Evolutionary conservation across 2,797 vertebrate species (phyloP).

Genomic region (Tokudaia tokunoshimensis): DNA sequence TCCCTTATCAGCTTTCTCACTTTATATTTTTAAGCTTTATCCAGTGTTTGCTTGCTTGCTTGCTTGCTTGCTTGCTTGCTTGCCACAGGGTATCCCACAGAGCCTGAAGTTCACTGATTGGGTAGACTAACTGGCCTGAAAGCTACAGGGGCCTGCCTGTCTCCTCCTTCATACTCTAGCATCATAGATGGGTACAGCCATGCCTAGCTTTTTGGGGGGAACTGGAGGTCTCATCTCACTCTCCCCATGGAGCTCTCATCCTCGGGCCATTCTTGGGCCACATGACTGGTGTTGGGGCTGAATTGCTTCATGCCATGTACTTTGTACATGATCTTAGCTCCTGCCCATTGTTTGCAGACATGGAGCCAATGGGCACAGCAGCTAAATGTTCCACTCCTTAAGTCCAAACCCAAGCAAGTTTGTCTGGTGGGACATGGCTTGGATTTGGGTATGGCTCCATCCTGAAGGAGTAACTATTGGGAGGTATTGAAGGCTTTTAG

Average conservation of each 20-base stretch:
- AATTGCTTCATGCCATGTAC: background rate
- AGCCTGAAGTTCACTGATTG: background rate
- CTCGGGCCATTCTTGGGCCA: background rate
- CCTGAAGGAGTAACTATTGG: background rate
- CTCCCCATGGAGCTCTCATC: too few species aligned
- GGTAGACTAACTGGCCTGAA: background rate
- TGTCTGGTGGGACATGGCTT: background rate
- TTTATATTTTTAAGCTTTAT: constrained; percentile 53
- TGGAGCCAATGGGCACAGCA: background rate
- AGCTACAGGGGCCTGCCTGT: background rate
- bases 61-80: background rate
- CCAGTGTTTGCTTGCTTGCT: background rate
- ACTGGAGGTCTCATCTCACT: background rate
- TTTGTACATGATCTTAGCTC: background rate
- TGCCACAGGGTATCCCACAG: background rate
- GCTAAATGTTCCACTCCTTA: background rate
- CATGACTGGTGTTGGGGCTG: background rate
- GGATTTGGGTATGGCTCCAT: background rate
- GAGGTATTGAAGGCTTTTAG: background rate
- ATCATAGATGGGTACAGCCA: background rate
- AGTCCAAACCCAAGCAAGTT: too few species aligned
- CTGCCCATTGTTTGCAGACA: background rate
- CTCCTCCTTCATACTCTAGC: background rate
- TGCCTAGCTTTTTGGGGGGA: background rate
- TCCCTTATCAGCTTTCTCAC: constrained; percentile 56